These are phyloP conservation scores for Cebus imitator DNA, from an alignment of 2,113 vertebrate species.

Conservation along the genomic window DNA sequence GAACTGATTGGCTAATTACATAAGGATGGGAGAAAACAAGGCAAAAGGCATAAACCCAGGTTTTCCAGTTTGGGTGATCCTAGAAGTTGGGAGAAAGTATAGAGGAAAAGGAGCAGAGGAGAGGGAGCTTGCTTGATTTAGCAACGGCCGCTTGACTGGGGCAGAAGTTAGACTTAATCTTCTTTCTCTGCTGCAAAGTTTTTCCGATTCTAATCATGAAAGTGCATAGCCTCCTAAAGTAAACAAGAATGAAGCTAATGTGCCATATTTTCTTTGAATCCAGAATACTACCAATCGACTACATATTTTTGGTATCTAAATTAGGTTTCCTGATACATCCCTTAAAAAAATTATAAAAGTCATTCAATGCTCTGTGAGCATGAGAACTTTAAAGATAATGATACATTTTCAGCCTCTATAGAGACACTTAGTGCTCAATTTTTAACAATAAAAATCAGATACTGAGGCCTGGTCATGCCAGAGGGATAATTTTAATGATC, in stretches of 20 bases:
- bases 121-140: background rate
- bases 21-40: constrained; percentile 31
- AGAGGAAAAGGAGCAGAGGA: background rate
- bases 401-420: background rate
- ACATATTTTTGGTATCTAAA: background rate
- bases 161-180: background rate
- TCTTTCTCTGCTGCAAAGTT: background rate
- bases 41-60: background rate
- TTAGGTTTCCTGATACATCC: background rate
- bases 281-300: background rate
- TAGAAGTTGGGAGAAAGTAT: background rate
- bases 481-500: constrained; percentile 34
- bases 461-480: background rate
- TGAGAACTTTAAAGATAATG: background rate
- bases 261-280: background rate
- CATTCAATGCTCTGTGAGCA: background rate
- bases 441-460: constrained; percentile 35
- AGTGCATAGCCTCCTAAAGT: background rate
- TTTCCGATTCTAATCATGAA: background rate
- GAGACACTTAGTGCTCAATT: background rate
- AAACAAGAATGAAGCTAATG: background rate
- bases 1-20: constrained; percentile 30
- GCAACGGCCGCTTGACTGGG: background rate
- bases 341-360: background rate
- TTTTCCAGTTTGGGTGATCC: background rate